Conservation (phyloP, 2,113 vertebrate species). For the Equus quagga region DNA sequence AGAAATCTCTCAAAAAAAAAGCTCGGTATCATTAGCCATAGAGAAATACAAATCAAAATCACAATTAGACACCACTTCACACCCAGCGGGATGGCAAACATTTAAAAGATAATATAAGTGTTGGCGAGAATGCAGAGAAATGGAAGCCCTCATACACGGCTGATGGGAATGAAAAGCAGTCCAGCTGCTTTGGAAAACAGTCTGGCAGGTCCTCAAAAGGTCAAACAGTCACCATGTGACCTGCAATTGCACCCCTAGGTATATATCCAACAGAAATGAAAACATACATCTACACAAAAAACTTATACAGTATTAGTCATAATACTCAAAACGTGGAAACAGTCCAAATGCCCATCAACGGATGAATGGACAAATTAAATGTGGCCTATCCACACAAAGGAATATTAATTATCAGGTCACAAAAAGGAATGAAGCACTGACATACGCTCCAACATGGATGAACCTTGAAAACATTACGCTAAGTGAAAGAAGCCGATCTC, state of each 20-base stretch:
- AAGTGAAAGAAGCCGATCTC: neutral
- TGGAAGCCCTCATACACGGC: fast-evolving
- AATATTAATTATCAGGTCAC: neutral
- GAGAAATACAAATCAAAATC: neutral
- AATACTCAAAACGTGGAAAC: neutral
- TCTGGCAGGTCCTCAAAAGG: too few species aligned
- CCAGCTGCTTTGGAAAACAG: neutral
- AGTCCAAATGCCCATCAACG: neutral
- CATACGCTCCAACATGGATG: neutral
- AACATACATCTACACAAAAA: neutral
- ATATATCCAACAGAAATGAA: neutral
- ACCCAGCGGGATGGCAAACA: neutral
- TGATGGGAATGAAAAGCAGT: fast-evolving
- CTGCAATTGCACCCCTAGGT: neutral
- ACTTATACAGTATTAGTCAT: fast-evolving
- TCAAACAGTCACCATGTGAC: fast-evolving
- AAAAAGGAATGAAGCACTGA: neutral
- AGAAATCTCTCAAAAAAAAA: neutral
- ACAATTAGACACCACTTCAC: neutral
- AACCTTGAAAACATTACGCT: neutral
- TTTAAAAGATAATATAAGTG: too few species aligned
- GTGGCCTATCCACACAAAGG: neutral
- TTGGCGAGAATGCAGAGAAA: neutral
- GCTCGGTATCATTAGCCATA: neutral
- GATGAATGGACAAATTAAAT: neutral